phyloP scores from a whole-genome alignment of 2,888 invertebrate genomes.

The Parnassius orleans region DNA sequence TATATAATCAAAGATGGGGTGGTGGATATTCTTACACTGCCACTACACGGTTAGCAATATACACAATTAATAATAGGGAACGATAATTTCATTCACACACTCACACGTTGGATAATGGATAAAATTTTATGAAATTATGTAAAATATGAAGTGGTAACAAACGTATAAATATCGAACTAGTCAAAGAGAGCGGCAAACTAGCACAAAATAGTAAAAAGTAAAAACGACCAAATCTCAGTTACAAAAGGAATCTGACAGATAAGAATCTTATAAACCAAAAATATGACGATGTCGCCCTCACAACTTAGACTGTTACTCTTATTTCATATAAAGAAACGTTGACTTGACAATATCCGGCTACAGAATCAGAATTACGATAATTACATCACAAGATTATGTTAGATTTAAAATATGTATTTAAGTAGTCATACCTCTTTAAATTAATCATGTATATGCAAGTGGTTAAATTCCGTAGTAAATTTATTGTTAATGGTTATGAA shows the following conservation, averaged over 20 bases:
- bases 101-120: conserved; percentile 1
- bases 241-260: conserved; percentile 26
- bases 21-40: too few relatives aligned
- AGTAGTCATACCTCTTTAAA: not conserved
- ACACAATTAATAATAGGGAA: too few relatives aligned
- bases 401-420: conserved; percentile 20
- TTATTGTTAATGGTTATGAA: not conserved
- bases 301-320: conserved; percentile 22
- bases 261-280: conserved; percentile 23
- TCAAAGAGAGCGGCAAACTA: not conserved
- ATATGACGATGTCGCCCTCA: conserved; percentile 16
- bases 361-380: conserved; percentile 25
- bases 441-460: conserved; percentile 1
- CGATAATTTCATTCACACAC: not conserved
- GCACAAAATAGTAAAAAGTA: not conserved
- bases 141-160: conserved; percentile 7
- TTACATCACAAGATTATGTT: conserved; percentile 15
- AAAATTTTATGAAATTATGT: conserved; percentile 15
- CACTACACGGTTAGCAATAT: too few relatives aligned
- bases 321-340: conserved; percentile 22
- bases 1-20: too few relatives aligned
- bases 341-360: conserved; percentile 16
- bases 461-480: conserved; percentile 4
- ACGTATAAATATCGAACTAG: not conserved
- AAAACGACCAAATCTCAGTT: conserved; percentile 17